Evolutionary conservation across 2,888 invertebrate genomes (phyloP).

Genomic region (Aphodius granarius): DNA sequence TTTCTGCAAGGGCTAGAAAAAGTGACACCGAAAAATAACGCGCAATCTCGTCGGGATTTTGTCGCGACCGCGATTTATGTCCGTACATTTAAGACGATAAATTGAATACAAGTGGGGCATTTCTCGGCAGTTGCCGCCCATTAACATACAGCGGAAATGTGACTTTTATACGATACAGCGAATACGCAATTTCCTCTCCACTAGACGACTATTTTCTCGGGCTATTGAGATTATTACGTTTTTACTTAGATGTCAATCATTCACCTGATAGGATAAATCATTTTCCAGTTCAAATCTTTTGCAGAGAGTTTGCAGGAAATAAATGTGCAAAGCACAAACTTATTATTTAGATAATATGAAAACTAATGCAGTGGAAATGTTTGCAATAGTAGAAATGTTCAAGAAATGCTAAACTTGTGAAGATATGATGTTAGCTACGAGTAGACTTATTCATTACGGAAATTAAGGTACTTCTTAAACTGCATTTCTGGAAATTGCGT

Average conservation of each 20-base stretch:
- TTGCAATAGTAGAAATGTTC: neutral
- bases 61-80: neutral
- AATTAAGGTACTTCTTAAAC: neutral
- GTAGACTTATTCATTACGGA: neutral
- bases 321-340: too few species aligned
- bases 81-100: neutral
- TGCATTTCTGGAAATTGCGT: neutral
- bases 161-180: slow-evolving; percentile 8
- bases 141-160: slow-evolving; percentile 13
- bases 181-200: slow-evolving; percentile 3
- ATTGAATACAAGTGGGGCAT: slow-evolving; percentile 14
- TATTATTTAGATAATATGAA: too few species aligned
- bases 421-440: neutral
- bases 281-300: too few species aligned
- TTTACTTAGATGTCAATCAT: too few species aligned
- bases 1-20: neutral
- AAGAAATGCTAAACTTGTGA: neutral
- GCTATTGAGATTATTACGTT: too few species aligned
- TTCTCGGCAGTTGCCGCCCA: slow-evolving; percentile 5
- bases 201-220: too few species aligned
- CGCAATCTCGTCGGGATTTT: slow-evolving; percentile 3
- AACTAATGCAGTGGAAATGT: neutral
- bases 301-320: too few species aligned
- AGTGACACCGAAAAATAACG: slow-evolving; percentile 9
- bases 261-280: too few species aligned